A percentile compares a stretch with the other conserved stretches of the same genome.
These are phyloP conservation scores for Lissocephala sabroskyi DNA, from an alignment of 2,888 invertebrate species.

Conservation along the genomic window DNA sequence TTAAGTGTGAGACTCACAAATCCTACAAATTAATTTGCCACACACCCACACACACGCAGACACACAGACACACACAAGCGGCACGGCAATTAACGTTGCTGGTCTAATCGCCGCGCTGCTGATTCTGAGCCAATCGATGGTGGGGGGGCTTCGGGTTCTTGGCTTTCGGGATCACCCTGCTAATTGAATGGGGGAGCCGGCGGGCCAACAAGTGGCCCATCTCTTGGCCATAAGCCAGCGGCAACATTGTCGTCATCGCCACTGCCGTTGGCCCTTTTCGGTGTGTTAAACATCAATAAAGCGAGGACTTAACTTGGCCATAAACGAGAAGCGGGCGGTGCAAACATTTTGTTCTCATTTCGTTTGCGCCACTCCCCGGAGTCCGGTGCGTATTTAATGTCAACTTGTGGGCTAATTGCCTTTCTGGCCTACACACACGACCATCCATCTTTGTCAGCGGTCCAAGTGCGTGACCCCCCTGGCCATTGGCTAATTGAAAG, in stretches of 20 bases:
- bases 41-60: neutral
- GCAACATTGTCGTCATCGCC: neutral
- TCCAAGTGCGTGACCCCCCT: neutral
- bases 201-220: constrained; percentile 13
- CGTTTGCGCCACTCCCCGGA: neutral
- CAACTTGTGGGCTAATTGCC: constrained; percentile 38
- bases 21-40: no score
- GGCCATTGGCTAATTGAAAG: no score
- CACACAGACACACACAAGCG: constrained; percentile 8
- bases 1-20: no score
- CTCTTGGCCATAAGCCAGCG: constrained; percentile 1
- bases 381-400: neutral
- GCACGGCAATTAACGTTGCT: no score
- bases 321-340: constrained; percentile 1
- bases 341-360: neutral
- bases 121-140: no score
- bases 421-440: constrained; percentile 24
- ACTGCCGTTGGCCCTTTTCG: neutral
- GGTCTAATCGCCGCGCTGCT: no score
- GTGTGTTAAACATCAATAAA: constrained; percentile 6
- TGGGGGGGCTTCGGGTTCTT: no score
- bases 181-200: constrained; percentile 41
- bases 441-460: constrained; percentile 51
- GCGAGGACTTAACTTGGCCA: constrained; percentile 1
- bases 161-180: no score